A percentile compares a stretch with the other conserved stretches of the same genome.
Conservation (phyloP, 2,797 vertebrate species). For the Linurgus olivaceus region DNA sequence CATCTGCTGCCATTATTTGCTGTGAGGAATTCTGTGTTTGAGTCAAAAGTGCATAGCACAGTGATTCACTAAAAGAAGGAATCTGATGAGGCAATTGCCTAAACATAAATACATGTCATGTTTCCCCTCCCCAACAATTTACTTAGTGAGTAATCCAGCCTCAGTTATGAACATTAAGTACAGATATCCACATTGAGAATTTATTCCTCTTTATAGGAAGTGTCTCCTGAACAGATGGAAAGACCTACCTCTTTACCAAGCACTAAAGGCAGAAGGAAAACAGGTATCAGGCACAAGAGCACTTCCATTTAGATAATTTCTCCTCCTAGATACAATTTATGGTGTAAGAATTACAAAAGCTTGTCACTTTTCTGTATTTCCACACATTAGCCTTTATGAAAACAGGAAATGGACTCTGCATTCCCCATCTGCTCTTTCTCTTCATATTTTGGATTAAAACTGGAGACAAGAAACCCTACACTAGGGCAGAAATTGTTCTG, state of each 20-base stretch:
- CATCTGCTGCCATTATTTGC: not conserved
- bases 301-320: not conserved
- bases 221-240: not conserved
- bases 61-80: not conserved
- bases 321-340: not conserved
- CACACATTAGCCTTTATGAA: not conserved
- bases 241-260: not conserved
- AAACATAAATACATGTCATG: accelerated
- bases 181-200: not conserved
- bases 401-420: not conserved
- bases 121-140: not conserved
- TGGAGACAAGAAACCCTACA: not conserved
- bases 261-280: not conserved
- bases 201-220: not conserved
- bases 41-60: not conserved
- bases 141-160: not conserved
- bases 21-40: not conserved
- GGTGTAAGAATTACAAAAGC: not conserved
- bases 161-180: not conserved
- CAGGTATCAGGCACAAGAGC: not conserved
- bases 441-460: not conserved
- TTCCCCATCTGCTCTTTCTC: not conserved
- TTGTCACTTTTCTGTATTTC: not conserved
- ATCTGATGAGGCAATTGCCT: not conserved
- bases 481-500: not conserved